A percentile compares a stretch with the other conserved stretches of the same genome.
phyloP scores from a whole-genome alignment of 2,113 vertebrate genomes.

The Orcinus orca region DNA sequence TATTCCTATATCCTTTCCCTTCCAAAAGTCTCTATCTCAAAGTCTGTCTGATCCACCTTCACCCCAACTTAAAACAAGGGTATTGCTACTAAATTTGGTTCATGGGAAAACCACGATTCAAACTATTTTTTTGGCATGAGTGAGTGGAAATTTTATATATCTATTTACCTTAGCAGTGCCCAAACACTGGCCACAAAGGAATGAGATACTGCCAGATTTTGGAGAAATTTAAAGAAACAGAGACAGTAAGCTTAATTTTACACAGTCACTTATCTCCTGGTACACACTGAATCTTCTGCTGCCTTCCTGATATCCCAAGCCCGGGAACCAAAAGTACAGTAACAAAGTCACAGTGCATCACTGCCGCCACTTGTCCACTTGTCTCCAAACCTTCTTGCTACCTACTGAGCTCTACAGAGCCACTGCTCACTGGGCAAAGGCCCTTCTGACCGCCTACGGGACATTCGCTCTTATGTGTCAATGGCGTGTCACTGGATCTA shows the following conservation, averaged over 20 bases:
- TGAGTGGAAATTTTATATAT: not conserved
- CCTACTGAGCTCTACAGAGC: accelerated
- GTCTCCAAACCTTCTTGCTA: accelerated
- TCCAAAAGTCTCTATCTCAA: not conserved
- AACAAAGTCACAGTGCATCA: not conserved
- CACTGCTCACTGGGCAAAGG: accelerated
- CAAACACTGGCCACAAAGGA: slow-evolving; percentile 1
- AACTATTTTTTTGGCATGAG: accelerated
- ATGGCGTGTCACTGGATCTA: accelerated
- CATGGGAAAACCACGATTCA: not conserved
- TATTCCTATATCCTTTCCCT: not conserved
- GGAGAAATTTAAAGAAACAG: slow-evolving; percentile 12
- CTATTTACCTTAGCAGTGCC: not conserved
- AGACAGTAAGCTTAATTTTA: not conserved
- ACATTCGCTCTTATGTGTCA: not conserved
- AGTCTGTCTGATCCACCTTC: not conserved
- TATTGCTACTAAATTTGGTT: not conserved
- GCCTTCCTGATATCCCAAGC: not conserved
- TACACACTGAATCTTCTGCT: not conserved
- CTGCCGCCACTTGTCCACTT: not conserved
- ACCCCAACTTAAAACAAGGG: not conserved
- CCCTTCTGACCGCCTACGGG: not conserved
- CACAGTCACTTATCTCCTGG: not conserved
- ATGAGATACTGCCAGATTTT: not conserved
- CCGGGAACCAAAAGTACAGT: not conserved